Conservation (phyloP, 2,113 vertebrate species). For the Percina caprodes region DNA sequence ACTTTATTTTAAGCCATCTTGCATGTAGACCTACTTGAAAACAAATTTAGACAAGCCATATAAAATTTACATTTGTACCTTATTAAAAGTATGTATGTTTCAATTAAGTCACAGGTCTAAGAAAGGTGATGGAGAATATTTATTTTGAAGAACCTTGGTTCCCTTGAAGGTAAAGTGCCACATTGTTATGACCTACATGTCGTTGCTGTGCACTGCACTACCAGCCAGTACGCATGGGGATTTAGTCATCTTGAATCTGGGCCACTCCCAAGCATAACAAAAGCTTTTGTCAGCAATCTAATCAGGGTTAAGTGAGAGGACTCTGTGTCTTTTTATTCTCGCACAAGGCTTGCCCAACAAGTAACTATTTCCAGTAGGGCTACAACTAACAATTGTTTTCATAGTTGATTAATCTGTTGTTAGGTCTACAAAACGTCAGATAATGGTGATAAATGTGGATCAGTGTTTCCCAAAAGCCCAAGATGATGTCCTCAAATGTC, state of each 20-base stretch:
- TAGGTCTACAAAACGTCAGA: too few relatives aligned
- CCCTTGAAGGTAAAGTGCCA: not conserved
- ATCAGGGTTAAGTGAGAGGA: not conserved
- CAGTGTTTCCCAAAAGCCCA: too few relatives aligned
- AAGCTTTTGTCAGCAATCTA: constrained; percentile 1
- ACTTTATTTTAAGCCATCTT: not conserved
- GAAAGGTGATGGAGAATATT: not conserved
- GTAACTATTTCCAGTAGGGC: not conserved
- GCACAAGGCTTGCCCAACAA: not conserved
- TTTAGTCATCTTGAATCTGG: constrained; percentile 10
- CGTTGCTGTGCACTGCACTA: not conserved
- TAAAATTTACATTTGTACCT: not conserved
- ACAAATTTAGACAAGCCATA: not conserved
- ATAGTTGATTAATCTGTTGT: too few relatives aligned
- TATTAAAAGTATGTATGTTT: not conserved
- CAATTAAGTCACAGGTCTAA: not conserved
- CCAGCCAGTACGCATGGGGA: not conserved
- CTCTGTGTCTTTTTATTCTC: not conserved
- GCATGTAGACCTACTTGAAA: not conserved
- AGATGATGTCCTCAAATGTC: too few relatives aligned
- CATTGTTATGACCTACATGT: not conserved
- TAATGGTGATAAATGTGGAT: too few relatives aligned
- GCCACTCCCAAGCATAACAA: not conserved
- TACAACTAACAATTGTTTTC: too few relatives aligned
- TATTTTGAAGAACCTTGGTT: not conserved